Conservation (phyloP, 2,888 invertebrate species). For the Cheilosia variabilis region DNA sequence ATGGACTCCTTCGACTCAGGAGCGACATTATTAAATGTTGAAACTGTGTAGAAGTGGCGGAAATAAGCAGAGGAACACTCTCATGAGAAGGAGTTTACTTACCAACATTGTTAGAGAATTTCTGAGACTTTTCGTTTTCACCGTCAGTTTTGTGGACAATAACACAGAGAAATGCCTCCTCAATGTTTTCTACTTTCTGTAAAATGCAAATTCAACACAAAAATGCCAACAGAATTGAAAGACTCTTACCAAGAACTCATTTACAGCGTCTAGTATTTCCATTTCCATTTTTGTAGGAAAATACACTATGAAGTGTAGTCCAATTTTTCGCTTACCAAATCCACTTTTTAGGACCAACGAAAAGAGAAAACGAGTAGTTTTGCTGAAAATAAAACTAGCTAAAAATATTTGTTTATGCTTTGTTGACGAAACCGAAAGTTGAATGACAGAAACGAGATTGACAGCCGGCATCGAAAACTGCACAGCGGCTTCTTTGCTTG, state of each 20-base stretch:
- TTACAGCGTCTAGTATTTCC: constrained; percentile 80
- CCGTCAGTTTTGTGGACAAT: constrained; percentile 90
- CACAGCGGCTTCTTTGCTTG: not conserved
- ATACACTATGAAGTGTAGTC: not conserved
- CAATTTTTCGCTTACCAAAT: not conserved
- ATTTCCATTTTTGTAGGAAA: constrained; percentile 78
- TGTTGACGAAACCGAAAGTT: not conserved
- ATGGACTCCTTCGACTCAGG: constrained; percentile 90
- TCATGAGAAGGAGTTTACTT: constrained; percentile 37
- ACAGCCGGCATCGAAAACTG: constrained; percentile 6
- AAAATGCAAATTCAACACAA: not conserved
- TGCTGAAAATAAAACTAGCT: not conserved
- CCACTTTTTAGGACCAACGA: not conserved
- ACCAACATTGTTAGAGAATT: constrained; percentile 88
- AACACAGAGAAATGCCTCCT: constrained; percentile 95
- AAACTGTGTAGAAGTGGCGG: constrained; percentile 80
- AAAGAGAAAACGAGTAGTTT: not conserved
- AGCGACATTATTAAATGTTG: constrained; percentile 87
- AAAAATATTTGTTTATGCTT: constrained; percentile 6
- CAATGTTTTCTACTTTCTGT: constrained; percentile 92
- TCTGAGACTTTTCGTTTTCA: constrained; percentile 88
- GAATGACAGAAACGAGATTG: constrained; percentile 9
- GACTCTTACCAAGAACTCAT: constrained; percentile 79
- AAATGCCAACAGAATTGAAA: not conserved
- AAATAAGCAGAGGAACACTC: not conserved